Evolutionary conservation across 2,888 invertebrate species (phyloP).

Genomic region (Cephus runcator): DNA sequence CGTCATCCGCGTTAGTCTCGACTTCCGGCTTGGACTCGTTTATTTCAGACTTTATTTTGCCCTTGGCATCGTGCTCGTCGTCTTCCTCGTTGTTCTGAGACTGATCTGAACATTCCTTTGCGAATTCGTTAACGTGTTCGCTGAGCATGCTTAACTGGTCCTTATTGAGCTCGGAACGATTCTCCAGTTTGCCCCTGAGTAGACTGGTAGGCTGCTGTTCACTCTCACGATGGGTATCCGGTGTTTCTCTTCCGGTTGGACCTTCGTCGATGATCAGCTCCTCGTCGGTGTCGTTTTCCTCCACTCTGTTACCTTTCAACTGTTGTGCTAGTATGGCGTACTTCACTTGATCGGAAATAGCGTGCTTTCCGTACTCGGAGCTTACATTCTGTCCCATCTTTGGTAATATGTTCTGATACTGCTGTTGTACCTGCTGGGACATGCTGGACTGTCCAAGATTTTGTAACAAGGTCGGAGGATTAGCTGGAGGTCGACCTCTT

Average conservation of each 20-base stretch:
- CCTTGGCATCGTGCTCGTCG: constrained; percentile 38
- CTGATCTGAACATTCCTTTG: constrained; percentile 32
- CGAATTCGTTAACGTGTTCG: constrained; percentile 30
- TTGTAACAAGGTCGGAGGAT: constrained; percentile 47
- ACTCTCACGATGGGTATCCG: constrained; percentile 32
- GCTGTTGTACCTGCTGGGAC: constrained; percentile 27
- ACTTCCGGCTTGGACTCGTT: constrained; percentile 9
- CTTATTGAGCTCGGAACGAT: constrained; percentile 27
- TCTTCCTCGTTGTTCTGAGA: constrained; percentile 40
- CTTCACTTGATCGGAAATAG: constrained; percentile 76
- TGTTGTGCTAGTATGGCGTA: constrained; percentile 84
- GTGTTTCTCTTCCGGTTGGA: constrained; percentile 31
- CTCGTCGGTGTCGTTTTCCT: constrained; percentile 76
- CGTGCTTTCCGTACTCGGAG: constrained; percentile 59
- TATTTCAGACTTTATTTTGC: constrained; percentile 25
- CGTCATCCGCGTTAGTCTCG: constrained; percentile 17
- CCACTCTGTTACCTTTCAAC: constrained; percentile 69
- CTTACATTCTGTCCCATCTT: constrained; percentile 57
- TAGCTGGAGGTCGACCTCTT: constrained; percentile 67
- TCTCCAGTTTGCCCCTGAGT: constrained; percentile 54
- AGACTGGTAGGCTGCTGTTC: constrained; percentile 47
- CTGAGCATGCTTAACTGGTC: constrained; percentile 37
- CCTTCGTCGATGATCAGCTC: constrained; percentile 78
- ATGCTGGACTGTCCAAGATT: constrained; percentile 31
- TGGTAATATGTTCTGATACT: constrained; percentile 42